A percentile compares a stretch with the other conserved stretches of the same genome.
These are phyloP conservation scores for Lordiphosa andalusiaca DNA, from an alignment of 2,888 invertebrate genomes.

Conservation along the genomic window DNA sequence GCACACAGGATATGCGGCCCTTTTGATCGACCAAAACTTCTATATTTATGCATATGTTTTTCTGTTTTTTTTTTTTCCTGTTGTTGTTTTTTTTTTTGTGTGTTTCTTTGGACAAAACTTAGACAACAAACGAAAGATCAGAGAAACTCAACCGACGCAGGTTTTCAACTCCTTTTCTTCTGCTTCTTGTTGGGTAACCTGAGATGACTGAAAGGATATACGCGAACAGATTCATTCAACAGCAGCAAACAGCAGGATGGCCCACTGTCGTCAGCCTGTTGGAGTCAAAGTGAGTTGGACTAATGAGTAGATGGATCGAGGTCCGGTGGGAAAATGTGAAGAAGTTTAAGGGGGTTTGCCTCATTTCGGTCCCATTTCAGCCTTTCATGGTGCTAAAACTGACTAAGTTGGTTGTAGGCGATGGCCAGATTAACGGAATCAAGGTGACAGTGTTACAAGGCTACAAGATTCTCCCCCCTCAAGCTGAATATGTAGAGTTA, in stretches of 20 bases:
- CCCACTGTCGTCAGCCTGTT: slow-evolving; percentile 12
- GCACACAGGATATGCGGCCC: slow-evolving; percentile 71
- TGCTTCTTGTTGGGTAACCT: slow-evolving; percentile 39
- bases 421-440: too few relatives aligned
- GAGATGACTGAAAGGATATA: slow-evolving; percentile 60
- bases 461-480: too few relatives aligned
- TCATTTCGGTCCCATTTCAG: too few relatives aligned
- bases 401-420: too few relatives aligned
- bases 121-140: slow-evolving; percentile 40
- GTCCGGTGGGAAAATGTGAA: too few relatives aligned
- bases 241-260: slow-evolving; percentile 25
- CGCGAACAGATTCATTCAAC: slow-evolving; percentile 5
- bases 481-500: too few relatives aligned
- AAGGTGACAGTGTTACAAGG: too few relatives aligned
- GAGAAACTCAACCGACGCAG: slow-evolving; percentile 14
- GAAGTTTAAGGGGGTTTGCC: too few relatives aligned
- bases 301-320: too few relatives aligned
- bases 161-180: background rate
- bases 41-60: too few relatives aligned
- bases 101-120: slow-evolving; percentile 29
- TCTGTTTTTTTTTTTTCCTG: background rate
- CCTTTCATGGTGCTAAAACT: too few relatives aligned
- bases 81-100: background rate
- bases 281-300: slow-evolving; percentile 20
- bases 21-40: slow-evolving; percentile 49